Base-by-base conservation (phyloP, 2,113 vertebrate species). In the Lampris megalopsis region DNA sequence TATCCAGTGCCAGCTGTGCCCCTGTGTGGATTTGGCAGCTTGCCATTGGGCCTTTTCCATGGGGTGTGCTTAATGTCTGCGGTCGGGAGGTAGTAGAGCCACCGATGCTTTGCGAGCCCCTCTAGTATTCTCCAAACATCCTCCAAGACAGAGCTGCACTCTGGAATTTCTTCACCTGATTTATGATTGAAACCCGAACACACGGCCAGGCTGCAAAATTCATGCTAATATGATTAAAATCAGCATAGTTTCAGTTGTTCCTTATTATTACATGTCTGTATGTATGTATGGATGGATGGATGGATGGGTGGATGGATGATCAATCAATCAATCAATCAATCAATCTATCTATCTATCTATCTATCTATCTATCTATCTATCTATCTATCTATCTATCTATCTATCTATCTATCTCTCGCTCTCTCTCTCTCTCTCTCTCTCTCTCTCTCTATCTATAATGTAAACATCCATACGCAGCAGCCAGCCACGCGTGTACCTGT, bases 1-100 rank as follows among this genome's bases (percentile, higher is more conserved):
- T 90, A 91, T 92, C 90, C 75, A 90, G 83, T 88, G 87, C 91
- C 92, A 93, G 92, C 91, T 93, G 92, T 92, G 92, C 79, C 90
- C 92, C 88, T 80, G 62, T 77, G 81, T 90, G 80, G 84, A 77
- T 71, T 84, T 93, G 92, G 92, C 92, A 89, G 82, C 40, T 47
- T 86, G 91, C 92, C 92, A 93, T 75, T 56, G 83, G 83, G 84
- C 87, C 89, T 83, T 89, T 84, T 91, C 92, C 89, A 73, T 37
- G 56, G 91, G 90, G 91, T 91, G 88, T 91, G 84, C 84, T 91
- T 93, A 90, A 89, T 90, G 89, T 87, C 63, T 88, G 77, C 62
- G 73, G 85, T 83, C 80, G 79, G 83, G 79, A 85, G 71, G 87
- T 86, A 85, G 37, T 11, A 36, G 37, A 50, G 36, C 65, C 10